Conservation (phyloP, 2,113 vertebrate species). For the Bombycilla garrulus region DNA sequence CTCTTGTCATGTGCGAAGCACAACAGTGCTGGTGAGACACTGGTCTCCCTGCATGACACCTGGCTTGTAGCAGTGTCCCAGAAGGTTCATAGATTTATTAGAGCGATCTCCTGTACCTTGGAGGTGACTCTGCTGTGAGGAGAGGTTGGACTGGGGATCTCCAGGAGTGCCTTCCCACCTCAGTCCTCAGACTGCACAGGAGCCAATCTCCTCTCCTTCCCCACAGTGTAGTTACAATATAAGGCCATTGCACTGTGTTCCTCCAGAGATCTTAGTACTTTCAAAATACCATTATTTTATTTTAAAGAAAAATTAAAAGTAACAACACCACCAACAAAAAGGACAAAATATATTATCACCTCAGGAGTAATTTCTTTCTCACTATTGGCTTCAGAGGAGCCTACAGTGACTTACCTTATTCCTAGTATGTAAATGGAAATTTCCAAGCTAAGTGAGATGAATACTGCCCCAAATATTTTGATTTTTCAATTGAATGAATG, state of each 20-base stretch:
- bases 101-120: not conserved
- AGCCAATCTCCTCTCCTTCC: not conserved
- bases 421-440: not conserved
- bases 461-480: not conserved
- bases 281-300: not conserved
- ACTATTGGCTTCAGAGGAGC: not conserved
- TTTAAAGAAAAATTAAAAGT: not conserved
- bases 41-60: not conserved
- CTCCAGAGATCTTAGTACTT: not conserved
- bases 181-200: not conserved
- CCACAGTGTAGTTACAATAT: no score
- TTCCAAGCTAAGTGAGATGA: not conserved
- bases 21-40: not conserved
- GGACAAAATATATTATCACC: not conserved
- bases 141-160: not conserved
- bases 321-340: not conserved
- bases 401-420: not conserved
- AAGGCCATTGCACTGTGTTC: not conserved
- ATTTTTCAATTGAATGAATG: not conserved
- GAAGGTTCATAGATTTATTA: not conserved
- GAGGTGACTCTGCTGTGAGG: not conserved
- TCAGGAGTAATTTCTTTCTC: not conserved
- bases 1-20: not conserved
- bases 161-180: not conserved
- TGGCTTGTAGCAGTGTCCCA: not conserved